Percentiles rank a stretch among this genome's conserved stretches.
Evolutionary conservation across 23 tunicate species (phyloP).

Genomic region (Pegea sp.): DNA sequence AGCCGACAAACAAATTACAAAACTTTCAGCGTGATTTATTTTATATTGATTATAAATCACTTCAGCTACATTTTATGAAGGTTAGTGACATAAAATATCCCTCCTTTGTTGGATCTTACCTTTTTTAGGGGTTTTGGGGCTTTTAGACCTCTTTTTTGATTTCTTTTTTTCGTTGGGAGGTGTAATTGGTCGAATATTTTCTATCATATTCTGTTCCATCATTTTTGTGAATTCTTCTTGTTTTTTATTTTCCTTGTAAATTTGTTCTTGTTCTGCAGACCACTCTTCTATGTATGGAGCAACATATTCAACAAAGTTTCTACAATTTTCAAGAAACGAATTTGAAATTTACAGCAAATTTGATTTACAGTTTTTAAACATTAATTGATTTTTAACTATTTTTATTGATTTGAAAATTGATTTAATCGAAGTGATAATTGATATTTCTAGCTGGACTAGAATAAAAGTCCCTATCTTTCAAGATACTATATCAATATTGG

Average conservation of each 20-base stretch:
- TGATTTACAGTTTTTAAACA: neutral
- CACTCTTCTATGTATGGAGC: constrained; percentile 38
- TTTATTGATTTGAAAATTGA: too few species aligned
- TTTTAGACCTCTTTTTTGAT: too few species aligned
- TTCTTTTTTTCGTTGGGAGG: constrained; percentile 60
- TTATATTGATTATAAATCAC: too few species aligned
- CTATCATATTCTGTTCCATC: constrained; percentile 5
- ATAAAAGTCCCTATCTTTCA: too few species aligned
- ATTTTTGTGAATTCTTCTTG: constrained; percentile 43
- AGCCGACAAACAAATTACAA: too few species aligned
- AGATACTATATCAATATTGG: too few species aligned
- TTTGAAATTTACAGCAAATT: neutral
- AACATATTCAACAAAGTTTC: constrained; percentile 70
- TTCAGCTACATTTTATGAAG: too few species aligned
- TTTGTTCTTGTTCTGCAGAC: constrained; percentile 51
- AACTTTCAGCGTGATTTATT: too few species aligned
- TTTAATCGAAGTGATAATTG: too few species aligned
- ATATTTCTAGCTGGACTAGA: too few species aligned
- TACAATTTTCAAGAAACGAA: constrained; percentile 1
- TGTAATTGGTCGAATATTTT: constrained; percentile 9
- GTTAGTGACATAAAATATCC: constrained; percentile 1
- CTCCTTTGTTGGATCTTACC: constrained; percentile 9
- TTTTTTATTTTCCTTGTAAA: constrained; percentile 24
- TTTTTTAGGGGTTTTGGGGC: constrained; percentile 61
- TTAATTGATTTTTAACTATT: too few species aligned